Evolutionary conservation across 2,888 invertebrate genomes (phyloP), one percentile per base, ranked within the genome.

Genomic region (Celastrina argiolus): DNA sequence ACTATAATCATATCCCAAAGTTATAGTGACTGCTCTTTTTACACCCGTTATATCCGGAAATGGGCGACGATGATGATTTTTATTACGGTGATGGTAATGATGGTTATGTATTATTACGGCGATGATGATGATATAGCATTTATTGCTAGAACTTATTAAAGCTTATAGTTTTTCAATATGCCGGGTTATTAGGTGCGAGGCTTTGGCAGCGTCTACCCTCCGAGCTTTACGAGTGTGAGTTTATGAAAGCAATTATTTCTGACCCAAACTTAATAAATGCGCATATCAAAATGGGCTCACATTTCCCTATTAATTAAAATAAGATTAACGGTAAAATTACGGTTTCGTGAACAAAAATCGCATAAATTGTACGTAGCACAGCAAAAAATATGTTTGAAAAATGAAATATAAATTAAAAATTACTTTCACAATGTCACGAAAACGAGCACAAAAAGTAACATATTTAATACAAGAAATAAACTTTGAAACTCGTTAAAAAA

Each of bases 201-300:
- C 61, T 61, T 61, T 36, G 39, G 36, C 39, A 39, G 36, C 39
- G 22, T 61, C 16, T 59, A 34, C 59, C 59, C 36, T 26, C 61
- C 22, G 22, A 59, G 61, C 61, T 61, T 39, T 61, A 61, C 39
- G 61, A 39, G 22, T 18, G 34, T 36, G 14, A 61, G 61, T 61
- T 39, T 61, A 61, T 39, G 61, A 61, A 61, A 61, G 61, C 61
- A 61, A 61, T 61, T 61, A 61, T 61, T 39, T 61, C 61, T 12
- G 61, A 61, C 36, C 61, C 36, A 36, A 36, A 61, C 61, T 34
- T 59, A 59, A 59, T 36, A 59, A 36, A 59, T 59, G 59, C 59
- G 59, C 59, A 59, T 59, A 59, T 36, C 28, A 59, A 59, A 58
- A 59, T 59, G 18, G 59, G 18, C 18, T 10, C 16, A 34, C 5